These are phyloP conservation scores for Fratercula arctica DNA, from an alignment of 2,797 vertebrate genomes.

Conservation along the genomic window DNA sequence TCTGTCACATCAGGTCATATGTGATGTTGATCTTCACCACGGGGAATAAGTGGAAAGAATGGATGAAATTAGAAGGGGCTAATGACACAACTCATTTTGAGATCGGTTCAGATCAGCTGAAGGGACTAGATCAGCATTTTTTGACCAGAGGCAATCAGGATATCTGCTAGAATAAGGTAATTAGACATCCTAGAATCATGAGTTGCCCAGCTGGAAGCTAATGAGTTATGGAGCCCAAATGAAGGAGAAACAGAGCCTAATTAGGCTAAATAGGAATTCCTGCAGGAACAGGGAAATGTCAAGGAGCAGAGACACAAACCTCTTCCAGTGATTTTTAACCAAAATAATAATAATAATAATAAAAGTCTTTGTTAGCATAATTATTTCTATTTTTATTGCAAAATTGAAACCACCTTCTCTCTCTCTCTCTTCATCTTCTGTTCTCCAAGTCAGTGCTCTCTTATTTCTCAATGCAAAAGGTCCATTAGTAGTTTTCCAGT, in stretches of 20 bases:
- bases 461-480: neutral
- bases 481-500: neutral
- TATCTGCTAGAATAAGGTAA: slow-evolving; percentile 64
- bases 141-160: slow-evolving; percentile 53
- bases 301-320: slow-evolving; percentile 45
- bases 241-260: slow-evolving; percentile 56
- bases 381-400: slow-evolving; percentile 8
- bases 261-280: slow-evolving; percentile 68
- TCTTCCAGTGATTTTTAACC: slow-evolving; percentile 20
- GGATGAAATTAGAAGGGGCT: slow-evolving; percentile 38
- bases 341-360: neutral
- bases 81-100: slow-evolving; percentile 49
- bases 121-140: slow-evolving; percentile 51
- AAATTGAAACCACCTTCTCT: neutral
- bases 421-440: neutral
- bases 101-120: slow-evolving; percentile 52
- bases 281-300: slow-evolving; percentile 57
- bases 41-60: neutral
- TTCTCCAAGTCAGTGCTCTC: neutral
- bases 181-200: slow-evolving; percentile 62
- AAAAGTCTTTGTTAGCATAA: neutral
- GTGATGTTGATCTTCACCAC: slow-evolving; percentile 22
- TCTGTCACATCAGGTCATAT: neutral
- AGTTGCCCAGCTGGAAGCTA: slow-evolving; percentile 70
- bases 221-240: slow-evolving; percentile 65